Conservation (phyloP, 2,113 vertebrate species). For the Scatophagus argus region DNA sequence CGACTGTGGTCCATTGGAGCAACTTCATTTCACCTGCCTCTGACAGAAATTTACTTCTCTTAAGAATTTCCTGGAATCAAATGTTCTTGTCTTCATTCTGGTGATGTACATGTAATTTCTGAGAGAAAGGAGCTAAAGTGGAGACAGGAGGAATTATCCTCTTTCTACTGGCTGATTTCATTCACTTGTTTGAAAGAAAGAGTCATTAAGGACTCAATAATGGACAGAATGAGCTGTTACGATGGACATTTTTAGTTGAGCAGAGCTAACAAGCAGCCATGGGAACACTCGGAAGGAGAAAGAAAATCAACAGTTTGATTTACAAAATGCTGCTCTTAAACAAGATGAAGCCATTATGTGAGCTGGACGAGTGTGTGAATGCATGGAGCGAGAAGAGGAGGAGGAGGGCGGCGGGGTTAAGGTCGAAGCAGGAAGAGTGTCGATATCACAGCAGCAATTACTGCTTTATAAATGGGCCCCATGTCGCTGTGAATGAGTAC, state of each 20-base stretch:
- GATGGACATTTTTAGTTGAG: slow-evolving; percentile 1
- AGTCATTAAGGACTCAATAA: slow-evolving; percentile 13
- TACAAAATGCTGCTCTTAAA: slow-evolving; percentile 39
- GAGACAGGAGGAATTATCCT: neutral
- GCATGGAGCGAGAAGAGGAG: slow-evolving; percentile 5
- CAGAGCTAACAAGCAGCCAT: slow-evolving; percentile 31
- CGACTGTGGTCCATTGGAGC: neutral
- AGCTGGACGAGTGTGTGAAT: slow-evolving; percentile 34
- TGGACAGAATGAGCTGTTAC: neutral
- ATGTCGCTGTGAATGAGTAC: slow-evolving; percentile 87
- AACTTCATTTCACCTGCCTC: neutral
- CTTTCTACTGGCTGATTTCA: neutral
- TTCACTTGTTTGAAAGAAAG: neutral
- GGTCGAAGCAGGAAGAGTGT: slow-evolving; percentile 86
- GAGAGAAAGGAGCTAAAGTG: neutral
- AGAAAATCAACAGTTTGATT: slow-evolving; percentile 67
- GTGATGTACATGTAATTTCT: neutral
- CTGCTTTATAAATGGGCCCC: slow-evolving; percentile 89
- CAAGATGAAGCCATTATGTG: slow-evolving; percentile 50
- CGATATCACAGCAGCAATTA: slow-evolving; percentile 90
- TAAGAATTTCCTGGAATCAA: too few relatives aligned
- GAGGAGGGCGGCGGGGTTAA: slow-evolving; percentile 83
- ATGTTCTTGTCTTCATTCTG: neutral
- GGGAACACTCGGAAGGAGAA: slow-evolving; percentile 27
- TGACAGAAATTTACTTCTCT: neutral